A percentile compares a stretch with the other conserved stretches of the same genome.
Conservation (phyloP, 2,113 vertebrate species). For the Naja naja region DNA sequence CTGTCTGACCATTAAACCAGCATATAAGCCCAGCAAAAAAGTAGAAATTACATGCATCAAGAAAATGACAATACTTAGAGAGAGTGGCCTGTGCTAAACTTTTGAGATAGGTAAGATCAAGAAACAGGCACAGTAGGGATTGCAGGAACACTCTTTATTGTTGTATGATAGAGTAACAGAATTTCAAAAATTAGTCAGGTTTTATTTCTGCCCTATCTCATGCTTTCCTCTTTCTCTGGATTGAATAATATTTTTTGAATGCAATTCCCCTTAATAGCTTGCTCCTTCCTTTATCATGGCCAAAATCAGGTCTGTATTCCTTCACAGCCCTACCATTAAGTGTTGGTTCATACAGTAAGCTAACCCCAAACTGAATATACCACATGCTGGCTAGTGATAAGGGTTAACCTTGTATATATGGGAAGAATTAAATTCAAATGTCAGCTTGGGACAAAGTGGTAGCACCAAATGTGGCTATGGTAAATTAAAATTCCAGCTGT, state of each 20-base stretch:
- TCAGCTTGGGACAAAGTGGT: background rate
- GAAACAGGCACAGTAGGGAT: background rate
- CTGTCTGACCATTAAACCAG: background rate
- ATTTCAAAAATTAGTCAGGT: background rate
- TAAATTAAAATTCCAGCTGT: background rate
- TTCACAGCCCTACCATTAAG: background rate
- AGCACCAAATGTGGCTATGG: background rate
- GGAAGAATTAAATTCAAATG: background rate
- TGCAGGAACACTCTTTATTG: background rate
- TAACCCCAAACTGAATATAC: background rate
- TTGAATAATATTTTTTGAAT: background rate
- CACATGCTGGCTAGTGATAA: background rate
- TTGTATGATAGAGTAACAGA: background rate
- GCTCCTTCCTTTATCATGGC: background rate
- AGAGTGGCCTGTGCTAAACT: background rate
- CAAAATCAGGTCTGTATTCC: background rate
- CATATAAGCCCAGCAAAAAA: background rate
- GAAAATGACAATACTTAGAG: background rate
- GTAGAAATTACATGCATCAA: constrained; percentile 8
- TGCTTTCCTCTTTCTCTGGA: background rate
- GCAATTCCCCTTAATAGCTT: background rate
- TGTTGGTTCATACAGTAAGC: background rate
- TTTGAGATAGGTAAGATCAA: background rate
- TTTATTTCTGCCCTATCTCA: background rate
- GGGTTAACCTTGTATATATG: constrained; percentile 12